Base-by-base conservation (phyloP, 2,888 invertebrate genomes). In the Thelaira solivaga region DNA sequence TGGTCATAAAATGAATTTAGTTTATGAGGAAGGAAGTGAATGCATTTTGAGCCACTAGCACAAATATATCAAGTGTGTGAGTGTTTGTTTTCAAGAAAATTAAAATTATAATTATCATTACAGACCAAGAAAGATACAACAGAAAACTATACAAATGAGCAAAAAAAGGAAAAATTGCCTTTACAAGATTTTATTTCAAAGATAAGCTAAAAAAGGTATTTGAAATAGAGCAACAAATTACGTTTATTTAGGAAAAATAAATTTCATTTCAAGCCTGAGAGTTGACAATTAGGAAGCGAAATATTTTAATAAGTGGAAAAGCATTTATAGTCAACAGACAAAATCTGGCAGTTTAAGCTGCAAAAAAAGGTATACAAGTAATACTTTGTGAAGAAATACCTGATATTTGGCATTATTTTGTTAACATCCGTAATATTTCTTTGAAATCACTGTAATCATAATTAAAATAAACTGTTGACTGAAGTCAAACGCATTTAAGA, bases 11-110 rank as follows among this genome's bases (percentile, higher is more conserved):
- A 59, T 51, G 59, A 74, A 78, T 78, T 74, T 78, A 64, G 73
- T 65, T 64, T 65, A 78, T 69, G 73, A 78, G 78, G 78, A 74
- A 74, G 73, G 73, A 78, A 74, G 57, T 55, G 67, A 73, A 49
- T 57, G 68, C 13, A 53, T 74, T 74, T 67, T 61, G 61, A 74
- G 74, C 74, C 74, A 74, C 59, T 73, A 68, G 77, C 76, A 67
- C 65, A 73, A 68, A 73, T 72, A 49, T 51, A 31, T 71, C 53
- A 18, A 61, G 62, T 67, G 53, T 67, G 51, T 53, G 45, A n/a
- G n/a, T n/a, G n/a, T n/a, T 6, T 26, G 26, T 29, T 67, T 36
- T n/a, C n/a, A n/a, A n/a, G 13, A 47, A 67, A 51, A 26, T 43
- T 24, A 45, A 45, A 74, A 61, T 74, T 67, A 53, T 67, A 74